Conservation (phyloP, 2,888 invertebrate genomes). For the Epiperipatus broadwayi region DNA sequence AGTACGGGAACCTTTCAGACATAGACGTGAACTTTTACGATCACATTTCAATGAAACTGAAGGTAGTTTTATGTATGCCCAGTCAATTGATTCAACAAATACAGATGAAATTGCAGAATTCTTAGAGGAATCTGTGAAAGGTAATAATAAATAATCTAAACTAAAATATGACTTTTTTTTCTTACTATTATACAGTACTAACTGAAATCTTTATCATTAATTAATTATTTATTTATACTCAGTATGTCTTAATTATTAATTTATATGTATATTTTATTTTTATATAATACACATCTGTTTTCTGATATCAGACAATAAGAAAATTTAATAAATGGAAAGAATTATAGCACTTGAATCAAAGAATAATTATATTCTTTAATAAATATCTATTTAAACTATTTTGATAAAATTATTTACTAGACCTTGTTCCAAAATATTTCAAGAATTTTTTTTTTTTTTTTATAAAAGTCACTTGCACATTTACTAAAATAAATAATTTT, state of each 20-base stretch:
- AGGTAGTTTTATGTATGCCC: constrained; percentile 77
- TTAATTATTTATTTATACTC: constrained; percentile 11
- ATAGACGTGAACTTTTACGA: constrained; percentile 49
- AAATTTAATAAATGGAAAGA: no score
- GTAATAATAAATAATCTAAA: constrained; percentile 27
- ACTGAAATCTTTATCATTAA: background rate
- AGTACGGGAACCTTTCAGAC: constrained; percentile 52
- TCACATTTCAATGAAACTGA: constrained; percentile 43
- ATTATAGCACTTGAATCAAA: no score
- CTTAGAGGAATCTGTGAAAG: constrained; percentile 78
- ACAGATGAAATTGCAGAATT: constrained; percentile 84
- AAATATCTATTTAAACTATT: no score
- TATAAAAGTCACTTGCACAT: no score
- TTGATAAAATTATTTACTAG: no score
- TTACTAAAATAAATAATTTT: no score
- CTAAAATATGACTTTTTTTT: constrained; percentile 7
- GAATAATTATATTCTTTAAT: no score
- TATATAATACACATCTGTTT: constrained; percentile 10
- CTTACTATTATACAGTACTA: background rate
- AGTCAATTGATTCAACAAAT: constrained; percentile 52
- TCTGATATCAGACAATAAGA: no score
- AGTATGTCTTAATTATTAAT: constrained; percentile 8
- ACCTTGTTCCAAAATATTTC: no score
- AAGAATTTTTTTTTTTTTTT: no score
- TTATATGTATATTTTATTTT: constrained; percentile 9